Base-by-base conservation (phyloP, 37 sponge, comb jelly and placozoan species). In the Oscarella lobularis region DNA sequence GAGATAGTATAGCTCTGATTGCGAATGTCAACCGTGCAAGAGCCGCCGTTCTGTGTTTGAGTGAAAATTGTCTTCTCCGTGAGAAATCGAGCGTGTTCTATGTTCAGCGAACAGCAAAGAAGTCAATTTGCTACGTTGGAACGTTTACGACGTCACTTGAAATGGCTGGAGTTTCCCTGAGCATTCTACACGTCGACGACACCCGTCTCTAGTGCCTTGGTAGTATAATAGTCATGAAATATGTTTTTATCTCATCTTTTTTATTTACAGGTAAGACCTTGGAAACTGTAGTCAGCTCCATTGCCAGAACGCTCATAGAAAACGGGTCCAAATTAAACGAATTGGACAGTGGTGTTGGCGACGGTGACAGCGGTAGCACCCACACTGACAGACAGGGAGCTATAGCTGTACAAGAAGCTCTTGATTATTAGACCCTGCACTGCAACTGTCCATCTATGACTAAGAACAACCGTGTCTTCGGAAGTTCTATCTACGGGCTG, bases 351-450 rank as follows among this genome's bases (percentile, higher is more conserved):
- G 84, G 78, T 29, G 81, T 87, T 74, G 98, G 98, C 4, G 98
- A 96, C 82, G 93, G 93, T 3, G 98, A 96, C 74, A 90, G 93
- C 78, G 98, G 98, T 0, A 81, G 76, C 41, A 96, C 98, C 4
- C 76, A n/a, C 41, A 96, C 98, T 6, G 75, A 92, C 31, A 76
- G 67, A 41, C 74, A 67, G n/a, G 86, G 88, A 39, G 82, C 78
- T 14, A 30, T 67, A 20, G 32, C 29, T 27, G 30, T 60, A 14
- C 71, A 72, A 33, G n/a, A 37, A 1, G 36, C 72, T 3, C 2
- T 2, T 34, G 72, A n/a, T n/a, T n/a, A n/a, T n/a, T n/a, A n/a
- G n/a, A n/a, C n/a, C 20, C 9, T 48, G n/a, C 36, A 36, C 29
- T 90, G 91, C 85, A 87, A 86, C 65, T 31, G 36, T 38, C 87